Percentiles rank a stretch among this genome's conserved stretches.
Evolutionary conservation across 2,888 invertebrate genomes (phyloP).

Genomic region (Nysson spinosus): DNA sequence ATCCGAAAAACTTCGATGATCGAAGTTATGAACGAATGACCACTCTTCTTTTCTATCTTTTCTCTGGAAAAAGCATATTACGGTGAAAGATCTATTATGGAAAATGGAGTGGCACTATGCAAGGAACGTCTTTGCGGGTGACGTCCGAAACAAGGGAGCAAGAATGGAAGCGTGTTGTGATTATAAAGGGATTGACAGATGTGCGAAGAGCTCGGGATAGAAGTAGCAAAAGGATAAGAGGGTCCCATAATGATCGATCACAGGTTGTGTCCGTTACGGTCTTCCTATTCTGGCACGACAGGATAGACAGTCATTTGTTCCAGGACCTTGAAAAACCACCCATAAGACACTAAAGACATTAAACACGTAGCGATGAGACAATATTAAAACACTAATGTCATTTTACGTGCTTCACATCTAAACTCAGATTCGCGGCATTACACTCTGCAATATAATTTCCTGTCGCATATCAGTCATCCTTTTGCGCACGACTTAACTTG

Average conservation of each 20-base stretch:
- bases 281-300: constrained; percentile 39
- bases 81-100: constrained; percentile 25
- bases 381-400: constrained; percentile 3
- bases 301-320: constrained; percentile 53
- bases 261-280: constrained; percentile 48
- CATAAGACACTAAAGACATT: constrained; percentile 11
- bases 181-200: constrained; percentile 57
- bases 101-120: constrained; percentile 25
- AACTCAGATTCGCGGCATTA: too few species aligned
- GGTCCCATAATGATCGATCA: constrained; percentile 72
- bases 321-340: constrained; percentile 29
- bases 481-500: too few species aligned
- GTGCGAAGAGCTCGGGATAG: constrained; percentile 22
- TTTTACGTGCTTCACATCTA: not conserved
- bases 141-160: constrained; percentile 56
- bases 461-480: too few species aligned
- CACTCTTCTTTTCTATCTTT: too few species aligned
- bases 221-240: constrained; percentile 48
- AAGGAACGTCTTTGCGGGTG: constrained; percentile 44
- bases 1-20: too few species aligned
- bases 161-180: constrained; percentile 60
- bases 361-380: constrained; percentile 16
- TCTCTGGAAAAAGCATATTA: not conserved
- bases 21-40: too few species aligned
- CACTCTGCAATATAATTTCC: too few species aligned